These are phyloP conservation scores for Eufriesea mexicana DNA, from an alignment of 1,140 invertebrate species.

Conservation along the genomic window DNA sequence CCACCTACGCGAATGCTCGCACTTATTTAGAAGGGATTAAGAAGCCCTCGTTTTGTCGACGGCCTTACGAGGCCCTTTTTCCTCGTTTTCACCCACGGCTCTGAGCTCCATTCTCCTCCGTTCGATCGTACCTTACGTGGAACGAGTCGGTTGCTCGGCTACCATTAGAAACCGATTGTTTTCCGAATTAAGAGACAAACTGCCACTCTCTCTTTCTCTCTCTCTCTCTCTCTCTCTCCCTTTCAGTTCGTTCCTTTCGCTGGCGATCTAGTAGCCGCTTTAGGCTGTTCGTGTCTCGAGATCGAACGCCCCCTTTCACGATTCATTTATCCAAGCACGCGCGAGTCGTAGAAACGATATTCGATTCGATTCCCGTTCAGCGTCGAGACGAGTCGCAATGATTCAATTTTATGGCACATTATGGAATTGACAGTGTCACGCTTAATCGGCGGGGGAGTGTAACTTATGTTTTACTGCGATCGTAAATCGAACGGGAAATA, in stretches of 20 bases:
- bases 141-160: background rate
- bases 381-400: conserved; percentile 9
- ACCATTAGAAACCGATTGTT: conserved; percentile 55
- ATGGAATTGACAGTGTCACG: conserved; percentile 34
- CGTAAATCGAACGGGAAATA: conserved; percentile 43
- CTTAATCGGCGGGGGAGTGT: conserved; percentile 20
- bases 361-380: background rate
- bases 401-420: conserved; percentile 39
- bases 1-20: conserved; percentile 57
- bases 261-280: background rate
- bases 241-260: background rate
- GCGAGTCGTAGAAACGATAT: background rate
- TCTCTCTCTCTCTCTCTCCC: too few relatives aligned
- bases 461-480: conserved; percentile 31
- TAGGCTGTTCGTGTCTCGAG: background rate
- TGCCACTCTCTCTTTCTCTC: background rate
- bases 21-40: conserved; percentile 68
- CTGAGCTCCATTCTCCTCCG: conserved; percentile 6
- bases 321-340: background rate
- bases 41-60: conserved; percentile 56
- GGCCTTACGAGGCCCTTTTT: conserved; percentile 36
- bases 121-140: conserved; percentile 38
- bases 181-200: conserved; percentile 32
- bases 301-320: too few relatives aligned
- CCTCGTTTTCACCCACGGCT: background rate